Base-by-base conservation (phyloP, 2,113 vertebrate genomes). In the Plecturocebus donacophilus region DNA sequence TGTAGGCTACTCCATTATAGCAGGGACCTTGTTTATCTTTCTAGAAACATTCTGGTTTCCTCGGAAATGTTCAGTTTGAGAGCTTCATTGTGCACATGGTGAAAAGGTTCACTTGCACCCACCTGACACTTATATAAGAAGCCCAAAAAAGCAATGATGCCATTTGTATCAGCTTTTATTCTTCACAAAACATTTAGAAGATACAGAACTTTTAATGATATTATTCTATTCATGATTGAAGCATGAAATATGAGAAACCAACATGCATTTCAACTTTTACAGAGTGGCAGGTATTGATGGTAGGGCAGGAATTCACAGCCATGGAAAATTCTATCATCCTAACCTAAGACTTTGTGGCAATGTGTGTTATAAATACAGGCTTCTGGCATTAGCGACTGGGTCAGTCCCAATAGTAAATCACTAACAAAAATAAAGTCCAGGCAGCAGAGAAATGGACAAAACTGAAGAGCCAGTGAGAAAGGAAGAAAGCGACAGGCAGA, bases 141-240 rank as follows among this genome's bases (percentile, higher is more conserved):
- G 96, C 97, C 97, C 97, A 98, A 97, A 97, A 77, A 97, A 98
- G 97, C 12, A 98, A 90, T 86, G 90, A 98, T 97, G 96, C 95
- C 97, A 96, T 97, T 98, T 98, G 96, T 97, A 86, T 91, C 91
- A 98, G 97, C 94, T 98, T 97, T 97, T 96, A 98, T 97, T 97
- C 97, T 97, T 99, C 98, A 98, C 98, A 98, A 98, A 98, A 99
- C 95, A 23, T 95, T 97, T 97, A 94, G 97, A 97, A 97, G 96
- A 97, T 98, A 98, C 98, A 98, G 96, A 98, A 97, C 91, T 98
- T 98, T 95, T 97, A 92, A 96, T 91, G 93, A 91, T 97, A 97
- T 54, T 97, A 95, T 95, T 98, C 96, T 97, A 87, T 90, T 97
- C 90, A 93, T 96, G 97, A 98, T 82, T 96, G 90, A 98, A 97